Evolutionary conservation across 2,113 vertebrate species (phyloP).

Genomic region (Catharus fuscescens): DNA sequence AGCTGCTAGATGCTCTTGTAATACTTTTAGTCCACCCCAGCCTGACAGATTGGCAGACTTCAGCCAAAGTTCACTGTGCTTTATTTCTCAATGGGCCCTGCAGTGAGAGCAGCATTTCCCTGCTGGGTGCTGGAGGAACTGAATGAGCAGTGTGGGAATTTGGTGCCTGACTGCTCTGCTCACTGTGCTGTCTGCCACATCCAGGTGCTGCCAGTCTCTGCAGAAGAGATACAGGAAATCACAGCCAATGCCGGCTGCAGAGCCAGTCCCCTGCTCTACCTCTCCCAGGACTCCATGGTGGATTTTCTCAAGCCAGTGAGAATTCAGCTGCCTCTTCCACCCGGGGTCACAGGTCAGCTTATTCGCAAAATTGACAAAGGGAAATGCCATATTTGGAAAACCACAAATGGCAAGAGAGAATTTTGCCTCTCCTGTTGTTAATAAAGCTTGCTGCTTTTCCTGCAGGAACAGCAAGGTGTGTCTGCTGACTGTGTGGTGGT

Average conservation of each 20-base stretch:
- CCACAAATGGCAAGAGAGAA: background rate
- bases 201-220: constrained; percentile 84
- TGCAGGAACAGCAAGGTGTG: background rate
- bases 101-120: background rate
- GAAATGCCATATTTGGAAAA: background rate
- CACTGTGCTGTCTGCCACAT: background rate
- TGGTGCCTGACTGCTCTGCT: background rate
- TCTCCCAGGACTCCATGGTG: constrained; percentile 81
- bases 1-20: background rate
- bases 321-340: constrained; percentile 91
- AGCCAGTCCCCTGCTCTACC: constrained; percentile 85
- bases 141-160: background rate
- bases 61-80: background rate
- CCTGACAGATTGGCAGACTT: background rate
- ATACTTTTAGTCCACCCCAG: background rate
- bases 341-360: constrained; percentile 85
- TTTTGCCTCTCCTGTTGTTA: background rate
- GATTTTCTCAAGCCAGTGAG: constrained; percentile 88
- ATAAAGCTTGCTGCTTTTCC: background rate
- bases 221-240: constrained; percentile 77
- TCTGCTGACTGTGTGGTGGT: background rate
- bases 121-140: background rate
- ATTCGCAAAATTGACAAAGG: background rate
- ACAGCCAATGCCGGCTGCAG: constrained; percentile 72
- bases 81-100: background rate